phyloP scores from a whole-genome alignment of 2,888 invertebrate species.

The Atrina japonica region DNA sequence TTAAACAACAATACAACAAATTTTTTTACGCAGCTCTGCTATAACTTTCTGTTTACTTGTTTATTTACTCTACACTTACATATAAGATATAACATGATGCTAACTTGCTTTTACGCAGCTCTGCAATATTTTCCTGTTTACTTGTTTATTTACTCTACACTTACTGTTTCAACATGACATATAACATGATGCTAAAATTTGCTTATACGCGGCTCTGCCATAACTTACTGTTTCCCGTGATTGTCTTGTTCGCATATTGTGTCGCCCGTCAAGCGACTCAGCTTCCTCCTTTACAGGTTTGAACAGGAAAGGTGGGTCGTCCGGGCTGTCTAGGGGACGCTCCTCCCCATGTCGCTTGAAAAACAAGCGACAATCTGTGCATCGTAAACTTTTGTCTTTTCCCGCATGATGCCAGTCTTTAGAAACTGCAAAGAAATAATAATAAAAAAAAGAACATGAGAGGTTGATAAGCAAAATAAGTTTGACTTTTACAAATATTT shows the following conservation, averaged over 20 bases:
- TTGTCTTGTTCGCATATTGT: slow-evolving; percentile 80
- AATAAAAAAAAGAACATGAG: not conserved
- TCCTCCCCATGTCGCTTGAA: slow-evolving; percentile 90
- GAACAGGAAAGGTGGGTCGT: slow-evolving; percentile 80
- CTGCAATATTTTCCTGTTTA: too few species aligned
- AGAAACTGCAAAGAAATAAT: slow-evolving; percentile 82
- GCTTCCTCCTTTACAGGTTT: slow-evolving; percentile 80
- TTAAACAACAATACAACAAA: too few species aligned
- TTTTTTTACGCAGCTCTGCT: too few species aligned
- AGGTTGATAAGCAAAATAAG: not conserved
- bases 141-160: too few species aligned
- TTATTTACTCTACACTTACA: too few species aligned
- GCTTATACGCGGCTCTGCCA: too few species aligned
- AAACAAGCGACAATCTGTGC: slow-evolving; percentile 88
- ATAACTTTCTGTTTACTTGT: too few species aligned
- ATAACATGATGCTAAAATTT: too few species aligned
- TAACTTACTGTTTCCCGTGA: slow-evolving; percentile 70
- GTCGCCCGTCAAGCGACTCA: slow-evolving; percentile 69
- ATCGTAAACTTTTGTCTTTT: slow-evolving; percentile 86
- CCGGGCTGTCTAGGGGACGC: slow-evolving; percentile 80
- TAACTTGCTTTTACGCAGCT: too few species aligned
- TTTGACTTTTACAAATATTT: slow-evolving; percentile 1
- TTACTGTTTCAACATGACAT: too few species aligned
- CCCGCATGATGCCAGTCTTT: slow-evolving; percentile 88
- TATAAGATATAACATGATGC: too few species aligned